Percentiles rank a stretch among this genome's conserved stretches.
Conservation (phyloP, 2,113 vertebrate genomes). For the Cyprinodon tularosa region DNA sequence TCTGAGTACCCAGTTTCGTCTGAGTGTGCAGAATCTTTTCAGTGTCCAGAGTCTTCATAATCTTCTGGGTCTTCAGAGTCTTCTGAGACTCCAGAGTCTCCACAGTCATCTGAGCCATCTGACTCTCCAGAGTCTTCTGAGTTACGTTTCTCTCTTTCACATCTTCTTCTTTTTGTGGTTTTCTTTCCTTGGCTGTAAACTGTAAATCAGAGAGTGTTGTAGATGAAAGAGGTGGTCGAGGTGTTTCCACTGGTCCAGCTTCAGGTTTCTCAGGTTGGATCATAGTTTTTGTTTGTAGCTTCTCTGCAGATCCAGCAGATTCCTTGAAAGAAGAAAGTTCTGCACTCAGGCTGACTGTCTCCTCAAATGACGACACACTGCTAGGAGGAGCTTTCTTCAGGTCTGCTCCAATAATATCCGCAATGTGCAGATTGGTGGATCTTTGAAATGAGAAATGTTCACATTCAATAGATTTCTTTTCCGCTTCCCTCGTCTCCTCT, state of each 20-base stretch:
- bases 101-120: too few species aligned
- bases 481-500: not conserved
- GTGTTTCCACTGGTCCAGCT: not conserved
- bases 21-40: too few species aligned
- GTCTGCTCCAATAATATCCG: not conserved
- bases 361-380: constrained; percentile 56
- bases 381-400: not conserved
- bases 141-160: constrained; percentile 28
- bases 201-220: not conserved
- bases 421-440: not conserved
- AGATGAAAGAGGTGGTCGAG: not conserved
- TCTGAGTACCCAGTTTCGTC: too few species aligned
- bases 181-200: not conserved
- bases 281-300: not conserved
- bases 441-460: not conserved
- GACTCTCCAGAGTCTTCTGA: constrained; percentile 20
- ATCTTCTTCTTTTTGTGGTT: constrained; percentile 17
- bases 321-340: constrained; percentile 8
- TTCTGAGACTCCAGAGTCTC: too few species aligned
- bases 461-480: not conserved
- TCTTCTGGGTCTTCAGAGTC: too few species aligned
- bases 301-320: not conserved
- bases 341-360: constrained; percentile 42
- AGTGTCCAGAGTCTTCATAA: too few species aligned
- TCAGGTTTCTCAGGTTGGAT: constrained; percentile 5